Evolutionary conservation across 64 coral and sea anemone genomes (phyloP).

Genomic region (Stylophora pistillata): DNA sequence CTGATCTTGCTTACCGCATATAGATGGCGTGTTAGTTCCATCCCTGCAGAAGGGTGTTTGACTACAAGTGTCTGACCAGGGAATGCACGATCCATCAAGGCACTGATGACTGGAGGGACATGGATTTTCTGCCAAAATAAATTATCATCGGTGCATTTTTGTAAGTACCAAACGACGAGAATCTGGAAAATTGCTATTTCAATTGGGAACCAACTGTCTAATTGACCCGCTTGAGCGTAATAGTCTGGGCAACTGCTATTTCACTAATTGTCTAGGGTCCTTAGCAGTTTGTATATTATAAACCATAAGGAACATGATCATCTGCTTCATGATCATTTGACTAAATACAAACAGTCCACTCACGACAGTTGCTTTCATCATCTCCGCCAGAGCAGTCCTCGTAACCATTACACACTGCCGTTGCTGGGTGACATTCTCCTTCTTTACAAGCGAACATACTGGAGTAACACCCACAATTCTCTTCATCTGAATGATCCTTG

Average conservation of each 20-base stretch:
- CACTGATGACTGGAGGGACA: not conserved
- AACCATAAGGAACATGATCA: no score
- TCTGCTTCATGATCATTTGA: no score
- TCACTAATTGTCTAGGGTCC: no score
- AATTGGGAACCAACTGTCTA: no score
- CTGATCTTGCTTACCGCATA: not conserved
- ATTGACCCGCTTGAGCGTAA: no score
- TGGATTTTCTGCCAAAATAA: not conserved
- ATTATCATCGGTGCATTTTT: no score
- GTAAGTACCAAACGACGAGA: no score
- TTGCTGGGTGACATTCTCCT: slow-evolving; percentile 3
- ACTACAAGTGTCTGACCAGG: not conserved
- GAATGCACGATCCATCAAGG: not conserved
- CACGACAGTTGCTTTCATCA: slow-evolving; percentile 37
- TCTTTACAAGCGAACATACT: slow-evolving; percentile 10
- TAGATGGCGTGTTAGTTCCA: not conserved
- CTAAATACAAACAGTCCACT: not conserved
- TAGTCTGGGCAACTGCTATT: no score
- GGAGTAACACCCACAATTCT: slow-evolving; percentile 12
- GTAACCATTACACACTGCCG: not conserved
- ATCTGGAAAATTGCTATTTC: no score
- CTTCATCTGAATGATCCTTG: slow-evolving; percentile 24
- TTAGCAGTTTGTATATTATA: no score
- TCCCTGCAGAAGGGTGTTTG: not conserved
- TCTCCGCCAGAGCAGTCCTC: slow-evolving; percentile 21